Conservation (phyloP, 1,140 invertebrate species). For the Coelopa frigida region DNA sequence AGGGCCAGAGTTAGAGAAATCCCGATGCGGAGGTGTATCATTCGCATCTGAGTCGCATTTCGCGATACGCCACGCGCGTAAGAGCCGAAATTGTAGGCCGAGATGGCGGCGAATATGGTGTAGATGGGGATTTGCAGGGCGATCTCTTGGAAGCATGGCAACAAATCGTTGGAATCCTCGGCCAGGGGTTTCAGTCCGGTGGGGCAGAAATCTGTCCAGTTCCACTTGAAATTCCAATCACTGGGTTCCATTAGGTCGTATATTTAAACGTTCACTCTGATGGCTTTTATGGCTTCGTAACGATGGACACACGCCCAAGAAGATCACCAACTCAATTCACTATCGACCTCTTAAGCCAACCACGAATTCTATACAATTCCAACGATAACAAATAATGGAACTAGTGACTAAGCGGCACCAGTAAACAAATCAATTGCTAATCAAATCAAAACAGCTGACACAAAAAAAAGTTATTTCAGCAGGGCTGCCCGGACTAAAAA, state of each 20-base stretch:
- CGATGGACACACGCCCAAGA: no score
- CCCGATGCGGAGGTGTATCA: constrained; percentile 56
- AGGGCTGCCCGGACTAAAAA: no score
- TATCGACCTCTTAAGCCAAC: no score
- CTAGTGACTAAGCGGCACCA: no score
- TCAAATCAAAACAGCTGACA: no score
- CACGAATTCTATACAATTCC: no score
- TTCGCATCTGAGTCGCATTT: constrained; percentile 51
- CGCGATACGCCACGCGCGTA: constrained; percentile 51
- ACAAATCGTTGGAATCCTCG: constrained; percentile 59
- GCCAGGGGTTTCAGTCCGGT: constrained; percentile 59
- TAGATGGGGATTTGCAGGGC: constrained; percentile 64
- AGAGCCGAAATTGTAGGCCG: constrained; percentile 68
- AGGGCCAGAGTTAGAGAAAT: constrained; percentile 54
- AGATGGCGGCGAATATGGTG: constrained; percentile 60
- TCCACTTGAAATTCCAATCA: constrained; percentile 48
- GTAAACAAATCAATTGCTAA: not conserved
- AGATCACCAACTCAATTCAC: no score
- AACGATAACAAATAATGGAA: no score
- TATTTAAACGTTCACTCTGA: no score
- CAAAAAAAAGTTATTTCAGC: not conserved
- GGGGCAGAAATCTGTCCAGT: constrained; percentile 66
- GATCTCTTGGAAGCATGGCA: constrained; percentile 73
- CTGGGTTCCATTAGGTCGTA: no score
- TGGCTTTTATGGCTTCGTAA: no score